A percentile compares a stretch with the other conserved stretches of the same genome.
Evolutionary conservation across 2,113 vertebrate species (phyloP).

Genomic region (Cinclus cinclus): DNA sequence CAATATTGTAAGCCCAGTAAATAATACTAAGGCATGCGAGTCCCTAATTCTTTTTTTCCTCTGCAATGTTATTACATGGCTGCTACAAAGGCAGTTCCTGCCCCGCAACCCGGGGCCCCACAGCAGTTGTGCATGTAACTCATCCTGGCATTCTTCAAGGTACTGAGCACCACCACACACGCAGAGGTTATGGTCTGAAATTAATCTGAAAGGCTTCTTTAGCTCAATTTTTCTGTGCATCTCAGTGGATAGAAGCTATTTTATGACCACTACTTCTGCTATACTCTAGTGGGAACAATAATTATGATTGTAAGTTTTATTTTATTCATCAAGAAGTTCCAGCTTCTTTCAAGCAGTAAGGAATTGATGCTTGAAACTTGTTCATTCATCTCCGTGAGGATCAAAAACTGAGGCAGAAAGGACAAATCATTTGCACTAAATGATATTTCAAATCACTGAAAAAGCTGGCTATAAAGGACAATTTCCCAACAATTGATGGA

Average conservation of each 20-base stretch:
- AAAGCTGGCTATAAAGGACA: not conserved
- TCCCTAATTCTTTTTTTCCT: not conserved
- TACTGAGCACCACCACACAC: not conserved
- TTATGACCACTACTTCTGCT: not conserved
- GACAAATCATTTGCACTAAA: not conserved
- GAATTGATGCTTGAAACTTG: not conserved
- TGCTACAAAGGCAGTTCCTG: conserved; percentile 30
- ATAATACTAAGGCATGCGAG: not conserved
- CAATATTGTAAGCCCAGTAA: not conserved
- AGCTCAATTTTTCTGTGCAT: not conserved
- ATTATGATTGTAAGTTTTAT: rapidly evolving
- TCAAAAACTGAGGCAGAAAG: not conserved
- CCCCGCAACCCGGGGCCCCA: conserved; percentile 48
- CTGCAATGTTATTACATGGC: not conserved
- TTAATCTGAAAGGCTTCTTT: not conserved
- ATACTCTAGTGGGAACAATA: not conserved
- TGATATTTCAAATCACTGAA: not conserved
- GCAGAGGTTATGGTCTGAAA: conserved; percentile 8
- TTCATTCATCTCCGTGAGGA: not conserved
- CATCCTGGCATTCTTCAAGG: conserved; percentile 57
- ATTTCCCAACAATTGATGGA: not conserved
- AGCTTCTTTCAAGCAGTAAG: not conserved
- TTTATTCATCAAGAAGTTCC: not conserved
- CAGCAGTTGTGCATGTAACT: conserved; percentile 72
- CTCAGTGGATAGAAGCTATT: not conserved